These are phyloP conservation scores for Perca flavescens DNA, from an alignment of 2,113 vertebrate species.

Conservation along the genomic window DNA sequence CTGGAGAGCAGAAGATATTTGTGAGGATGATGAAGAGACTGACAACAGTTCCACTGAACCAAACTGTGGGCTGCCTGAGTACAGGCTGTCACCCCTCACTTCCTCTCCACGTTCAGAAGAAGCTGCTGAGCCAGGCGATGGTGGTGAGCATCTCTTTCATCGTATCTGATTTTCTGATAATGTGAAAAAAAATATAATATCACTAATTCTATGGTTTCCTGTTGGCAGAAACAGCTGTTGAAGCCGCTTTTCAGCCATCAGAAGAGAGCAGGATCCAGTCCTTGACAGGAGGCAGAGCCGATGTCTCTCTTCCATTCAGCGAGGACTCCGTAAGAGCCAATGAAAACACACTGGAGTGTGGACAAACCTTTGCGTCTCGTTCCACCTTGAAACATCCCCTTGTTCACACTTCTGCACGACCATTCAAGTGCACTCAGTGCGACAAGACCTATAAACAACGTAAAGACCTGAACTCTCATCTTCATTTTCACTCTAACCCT, in stretches of 20 bases:
- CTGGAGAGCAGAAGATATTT: not conserved
- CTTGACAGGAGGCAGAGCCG: no score
- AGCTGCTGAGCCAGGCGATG: no score
- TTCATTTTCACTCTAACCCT: not conserved
- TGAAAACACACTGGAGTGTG: no score
- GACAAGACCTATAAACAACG: not conserved
- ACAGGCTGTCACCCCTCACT: not conserved
- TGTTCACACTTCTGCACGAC: not conserved
- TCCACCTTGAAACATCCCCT: no score
- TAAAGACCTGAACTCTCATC: no score
- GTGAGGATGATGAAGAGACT: constrained; percentile 1
- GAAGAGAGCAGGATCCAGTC: no score
- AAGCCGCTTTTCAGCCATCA: no score
- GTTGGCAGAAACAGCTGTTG: no score
- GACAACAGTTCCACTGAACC: constrained; percentile 2
- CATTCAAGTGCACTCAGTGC: constrained; percentile 26
- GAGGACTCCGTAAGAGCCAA: no score
- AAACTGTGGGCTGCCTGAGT: not conserved
- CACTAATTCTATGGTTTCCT: not conserved
- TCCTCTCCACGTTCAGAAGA: not conserved
- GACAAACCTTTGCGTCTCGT: no score
- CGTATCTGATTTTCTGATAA: not conserved
- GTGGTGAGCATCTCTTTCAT: not conserved
- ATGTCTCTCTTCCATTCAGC: no score
- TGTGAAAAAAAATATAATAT: no score